phyloP scores from a whole-genome alignment of 2,888 invertebrate genomes.

The Colostygia pectinataria region DNA sequence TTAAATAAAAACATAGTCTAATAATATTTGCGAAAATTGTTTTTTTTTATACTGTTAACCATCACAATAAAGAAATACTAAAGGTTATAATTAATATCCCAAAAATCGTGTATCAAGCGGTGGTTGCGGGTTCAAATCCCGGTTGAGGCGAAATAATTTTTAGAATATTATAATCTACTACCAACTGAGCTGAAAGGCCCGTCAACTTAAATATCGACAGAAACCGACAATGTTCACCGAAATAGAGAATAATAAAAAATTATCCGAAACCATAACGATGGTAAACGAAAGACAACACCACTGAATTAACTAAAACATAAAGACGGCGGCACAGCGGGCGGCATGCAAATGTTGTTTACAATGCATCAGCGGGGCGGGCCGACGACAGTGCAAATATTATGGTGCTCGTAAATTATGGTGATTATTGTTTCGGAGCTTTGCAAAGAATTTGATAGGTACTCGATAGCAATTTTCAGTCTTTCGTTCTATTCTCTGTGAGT shows the following conservation, averaged over 20 bases:
- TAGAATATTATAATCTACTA: too few relatives aligned
- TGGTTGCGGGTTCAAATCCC: too few relatives aligned
- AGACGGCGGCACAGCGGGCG: constrained; percentile 21
- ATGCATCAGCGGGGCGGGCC: constrained; percentile 27
- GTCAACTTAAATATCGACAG: too few relatives aligned
- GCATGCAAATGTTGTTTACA: constrained; percentile 34
- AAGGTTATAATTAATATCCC: too few relatives aligned
- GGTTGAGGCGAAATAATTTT: too few relatives aligned
- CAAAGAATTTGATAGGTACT: background rate
- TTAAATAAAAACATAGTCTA: too few relatives aligned
- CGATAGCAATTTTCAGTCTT: too few relatives aligned
- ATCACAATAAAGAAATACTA: too few relatives aligned
- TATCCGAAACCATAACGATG: constrained; percentile 11
- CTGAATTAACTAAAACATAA: constrained; percentile 44
- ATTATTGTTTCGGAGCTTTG: constrained; percentile 11
- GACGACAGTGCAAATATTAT: constrained; percentile 16
- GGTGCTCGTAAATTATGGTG: constrained; percentile 10
- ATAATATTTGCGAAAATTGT: too few relatives aligned
- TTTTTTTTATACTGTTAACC: too few relatives aligned
- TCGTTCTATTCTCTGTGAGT: too few relatives aligned
- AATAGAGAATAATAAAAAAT: background rate
- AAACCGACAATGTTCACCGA: background rate
- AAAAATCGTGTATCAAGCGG: too few relatives aligned
- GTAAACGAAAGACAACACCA: constrained; percentile 21
- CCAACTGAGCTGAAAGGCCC: background rate